Evolutionary conservation across 2,113 vertebrate genomes (phyloP).

Genomic region (Zosterops pallidus): DNA sequence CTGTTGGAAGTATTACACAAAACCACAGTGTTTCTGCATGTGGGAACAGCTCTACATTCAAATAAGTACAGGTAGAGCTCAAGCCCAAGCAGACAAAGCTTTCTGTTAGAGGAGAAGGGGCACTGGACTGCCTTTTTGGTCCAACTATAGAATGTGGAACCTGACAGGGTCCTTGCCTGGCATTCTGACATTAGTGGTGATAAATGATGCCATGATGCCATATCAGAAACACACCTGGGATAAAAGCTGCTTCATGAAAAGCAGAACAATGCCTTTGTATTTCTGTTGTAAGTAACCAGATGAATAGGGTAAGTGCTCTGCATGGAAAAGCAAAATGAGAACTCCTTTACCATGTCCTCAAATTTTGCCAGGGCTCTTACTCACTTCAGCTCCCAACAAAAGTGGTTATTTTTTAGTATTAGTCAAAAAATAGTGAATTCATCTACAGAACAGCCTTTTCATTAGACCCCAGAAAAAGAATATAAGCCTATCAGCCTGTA

Average conservation of each 20-base stretch:
- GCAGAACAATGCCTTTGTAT: background rate
- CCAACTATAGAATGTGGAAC: background rate
- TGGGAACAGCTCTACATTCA: background rate
- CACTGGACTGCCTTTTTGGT: background rate
- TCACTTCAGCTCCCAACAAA: background rate
- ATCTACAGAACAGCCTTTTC: background rate
- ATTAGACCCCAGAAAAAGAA: background rate
- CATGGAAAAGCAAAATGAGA: background rate
- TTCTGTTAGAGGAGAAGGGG: background rate
- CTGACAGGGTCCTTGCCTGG: background rate
- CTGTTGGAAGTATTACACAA: background rate
- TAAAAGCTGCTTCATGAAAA: background rate
- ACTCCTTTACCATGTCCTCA: background rate
- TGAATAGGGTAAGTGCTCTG: background rate
- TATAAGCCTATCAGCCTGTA: background rate
- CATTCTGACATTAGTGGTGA: background rate
- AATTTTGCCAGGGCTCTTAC: background rate
- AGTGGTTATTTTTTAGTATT: background rate
- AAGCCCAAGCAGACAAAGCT: background rate
- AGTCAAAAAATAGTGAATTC: background rate
- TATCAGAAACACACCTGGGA: background rate
- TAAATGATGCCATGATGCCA: background rate
- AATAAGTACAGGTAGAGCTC: background rate
- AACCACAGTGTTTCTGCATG: background rate
- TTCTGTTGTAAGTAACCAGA: background rate